Evolutionary conservation across 2,113 vertebrate genomes (phyloP).

Genomic region (Alectura lathami): DNA sequence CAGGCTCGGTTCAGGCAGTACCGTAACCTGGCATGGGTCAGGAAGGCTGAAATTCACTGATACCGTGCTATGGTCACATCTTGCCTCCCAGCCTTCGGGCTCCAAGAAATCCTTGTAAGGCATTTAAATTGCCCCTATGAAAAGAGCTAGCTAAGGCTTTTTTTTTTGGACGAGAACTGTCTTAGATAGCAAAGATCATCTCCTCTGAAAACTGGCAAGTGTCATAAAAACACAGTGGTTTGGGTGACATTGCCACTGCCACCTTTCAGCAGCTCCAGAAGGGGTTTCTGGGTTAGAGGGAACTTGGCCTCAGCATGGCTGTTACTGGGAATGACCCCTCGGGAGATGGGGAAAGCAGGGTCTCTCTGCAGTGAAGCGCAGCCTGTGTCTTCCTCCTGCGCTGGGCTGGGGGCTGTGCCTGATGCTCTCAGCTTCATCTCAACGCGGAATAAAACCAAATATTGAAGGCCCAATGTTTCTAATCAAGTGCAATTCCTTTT

Average conservation of each 20-base stretch:
- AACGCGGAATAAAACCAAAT: background rate
- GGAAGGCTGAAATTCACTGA: background rate
- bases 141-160: background rate
- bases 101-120: background rate
- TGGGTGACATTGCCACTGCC: background rate
- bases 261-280: background rate
- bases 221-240: background rate
- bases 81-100: background rate
- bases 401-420: background rate
- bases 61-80: background rate
- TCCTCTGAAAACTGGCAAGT: background rate
- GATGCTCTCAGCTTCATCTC: background rate
- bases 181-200: background rate
- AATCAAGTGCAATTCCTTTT: background rate
- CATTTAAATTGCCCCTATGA: background rate
- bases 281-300: background rate
- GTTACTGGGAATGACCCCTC: background rate
- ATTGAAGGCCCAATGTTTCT: background rate
- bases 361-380: background rate
- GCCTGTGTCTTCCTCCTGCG: background rate
- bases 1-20: background rate
- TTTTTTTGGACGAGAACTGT: background rate
- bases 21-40: background rate
- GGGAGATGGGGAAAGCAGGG: background rate
- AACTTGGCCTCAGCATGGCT: background rate